phyloP scores from a whole-genome alignment of 2,888 invertebrate genomes.

The Ophion ellenae region DNA sequence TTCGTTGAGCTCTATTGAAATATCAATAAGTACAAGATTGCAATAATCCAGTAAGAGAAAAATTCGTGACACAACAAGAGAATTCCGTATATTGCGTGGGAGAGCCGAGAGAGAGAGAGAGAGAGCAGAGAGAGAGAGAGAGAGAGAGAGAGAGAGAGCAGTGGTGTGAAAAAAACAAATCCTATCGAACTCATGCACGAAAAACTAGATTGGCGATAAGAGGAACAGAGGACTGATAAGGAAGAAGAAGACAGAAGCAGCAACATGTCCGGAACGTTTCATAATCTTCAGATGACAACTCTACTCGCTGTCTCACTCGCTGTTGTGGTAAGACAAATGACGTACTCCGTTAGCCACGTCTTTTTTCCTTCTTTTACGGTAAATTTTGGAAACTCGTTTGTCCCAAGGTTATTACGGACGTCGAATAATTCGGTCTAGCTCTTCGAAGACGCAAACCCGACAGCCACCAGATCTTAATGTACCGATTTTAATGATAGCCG shows the following conservation, averaged over 20 bases:
- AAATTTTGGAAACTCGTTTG: constrained; percentile 2
- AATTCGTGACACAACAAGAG: too few species aligned
- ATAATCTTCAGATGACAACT: constrained; percentile 18
- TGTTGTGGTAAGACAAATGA: constrained; percentile 43
- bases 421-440: not conserved
- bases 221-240: not conserved
- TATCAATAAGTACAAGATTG: too few species aligned
- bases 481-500: not conserved
- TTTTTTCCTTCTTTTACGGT: not conserved
- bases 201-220: not conserved
- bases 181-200: not conserved
- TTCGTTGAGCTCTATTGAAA: too few species aligned
- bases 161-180: not conserved
- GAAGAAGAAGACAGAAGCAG: not conserved
- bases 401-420: not conserved
- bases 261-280: constrained; percentile 42
- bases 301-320: constrained; percentile 23
- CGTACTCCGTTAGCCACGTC: not conserved
- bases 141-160: too few species aligned
- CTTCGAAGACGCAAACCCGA: not conserved
- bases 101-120: too few species aligned
- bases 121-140: too few species aligned
- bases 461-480: not conserved
- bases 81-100: too few species aligned
- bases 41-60: too few species aligned